Base-by-base conservation (phyloP, 2,888 invertebrate genomes). In the Ramazzottius varieornatus region DNA sequence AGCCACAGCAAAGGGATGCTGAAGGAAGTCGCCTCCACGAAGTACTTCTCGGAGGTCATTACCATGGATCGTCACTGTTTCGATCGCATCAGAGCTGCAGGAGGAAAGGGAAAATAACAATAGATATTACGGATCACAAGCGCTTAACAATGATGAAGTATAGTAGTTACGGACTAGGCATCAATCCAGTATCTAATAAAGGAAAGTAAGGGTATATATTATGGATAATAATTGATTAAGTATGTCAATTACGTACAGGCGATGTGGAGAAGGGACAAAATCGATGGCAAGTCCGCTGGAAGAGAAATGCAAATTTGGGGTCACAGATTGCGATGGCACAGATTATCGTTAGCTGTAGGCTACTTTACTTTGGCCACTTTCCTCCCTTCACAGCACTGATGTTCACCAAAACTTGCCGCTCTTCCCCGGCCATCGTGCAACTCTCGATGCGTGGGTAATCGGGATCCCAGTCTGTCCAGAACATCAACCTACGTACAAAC, bases 1-100 rank as follows among this genome's bases (percentile, higher is more conserved):
- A 0, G 87, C 82, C 68, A 91, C 83, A 64, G 90, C 86, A 79
- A 91, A 92, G 0, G 91, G 89, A 80, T 91, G 91, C 64, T 86
- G 83, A 66, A 87, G 78, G 71, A 83, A 81, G 67, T 84, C 83
- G 74, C 86, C 85, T 65, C 83, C 84, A 68, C 82, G 81, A 71
- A 88, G 79, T 68, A 88, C 83, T 71, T 80, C 79, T 70, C 82
- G 81, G 72, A 83, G 82, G 73, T 85, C 86, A 32, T 74, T 74
- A 20, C 91, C 91, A 71, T 85, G 83, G 78, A 91, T 91, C 69
- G 82, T 82, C 1, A 84, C 83, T 8, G 87, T 85, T 77, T 88
- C 88, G 67, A 91, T 85, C 0, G 88, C 86, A 79, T 91, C 88
- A 1, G 87, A 86, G 71, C 86, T 82, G 69, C 40, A 70, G 69